These are phyloP conservation scores for Orbicella faveolata DNA, from an alignment of 64 coral and sea anemone species.

Conservation along the genomic window DNA sequence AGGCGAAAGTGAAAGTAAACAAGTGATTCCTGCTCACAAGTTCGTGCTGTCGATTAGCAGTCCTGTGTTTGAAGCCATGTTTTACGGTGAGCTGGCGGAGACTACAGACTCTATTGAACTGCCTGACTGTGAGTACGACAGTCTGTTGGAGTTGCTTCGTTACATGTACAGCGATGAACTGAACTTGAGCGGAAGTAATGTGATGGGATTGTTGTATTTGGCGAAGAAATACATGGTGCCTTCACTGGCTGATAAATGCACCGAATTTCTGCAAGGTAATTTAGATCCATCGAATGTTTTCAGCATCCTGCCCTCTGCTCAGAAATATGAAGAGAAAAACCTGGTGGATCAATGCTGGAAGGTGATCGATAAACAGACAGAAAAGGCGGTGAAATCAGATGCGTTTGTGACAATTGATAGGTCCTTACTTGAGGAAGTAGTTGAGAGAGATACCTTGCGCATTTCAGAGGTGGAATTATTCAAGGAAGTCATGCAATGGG, in stretches of 20 bases:
- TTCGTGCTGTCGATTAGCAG: not conserved
- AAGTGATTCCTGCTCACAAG: not conserved
- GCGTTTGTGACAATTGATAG: not conserved
- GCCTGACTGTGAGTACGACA: constrained; percentile 3
- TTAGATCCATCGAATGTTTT: constrained; percentile 15
- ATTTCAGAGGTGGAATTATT: constrained; percentile 1
- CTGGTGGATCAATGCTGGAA: constrained; percentile 8
- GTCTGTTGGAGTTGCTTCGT: not conserved
- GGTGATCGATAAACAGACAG: not conserved
- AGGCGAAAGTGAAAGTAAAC: not conserved
- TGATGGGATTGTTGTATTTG: constrained; percentile 14
- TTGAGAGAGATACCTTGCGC: not conserved
- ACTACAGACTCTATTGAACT: not conserved
- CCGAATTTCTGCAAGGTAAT: not conserved
- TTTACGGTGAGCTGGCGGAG: constrained; percentile 7
- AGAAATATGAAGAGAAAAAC: not conserved
- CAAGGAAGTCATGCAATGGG: not conserved
- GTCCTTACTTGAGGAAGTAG: constrained; percentile 1
- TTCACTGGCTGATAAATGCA: not conserved
- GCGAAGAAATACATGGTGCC: constrained; percentile 4
- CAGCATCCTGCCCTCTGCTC: not conserved
- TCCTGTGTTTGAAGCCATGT: constrained; percentile 9
- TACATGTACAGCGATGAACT: constrained; percentile 1
- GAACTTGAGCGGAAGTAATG: not conserved
- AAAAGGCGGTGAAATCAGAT: not conserved